A percentile compares a stretch with the other conserved stretches of the same genome.
Conservation (phyloP, 2,888 invertebrate species). For the Drosophila merina region DNA sequence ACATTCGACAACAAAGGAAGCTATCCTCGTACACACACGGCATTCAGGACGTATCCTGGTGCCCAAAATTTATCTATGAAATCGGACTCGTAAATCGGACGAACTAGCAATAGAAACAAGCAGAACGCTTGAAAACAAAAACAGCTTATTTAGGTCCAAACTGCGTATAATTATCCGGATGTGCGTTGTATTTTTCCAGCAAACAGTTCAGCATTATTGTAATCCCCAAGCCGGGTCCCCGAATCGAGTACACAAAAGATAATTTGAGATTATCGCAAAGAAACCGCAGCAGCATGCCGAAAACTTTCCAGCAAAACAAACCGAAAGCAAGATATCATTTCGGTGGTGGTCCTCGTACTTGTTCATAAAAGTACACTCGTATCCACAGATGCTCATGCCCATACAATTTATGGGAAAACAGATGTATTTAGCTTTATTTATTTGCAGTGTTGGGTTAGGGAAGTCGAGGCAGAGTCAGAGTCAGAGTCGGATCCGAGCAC, state of each 20-base stretch:
- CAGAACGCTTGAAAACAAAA: conserved; percentile 4
- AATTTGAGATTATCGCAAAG: conserved; percentile 43
- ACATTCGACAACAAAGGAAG: conserved; percentile 34
- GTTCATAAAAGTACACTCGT: conserved; percentile 40
- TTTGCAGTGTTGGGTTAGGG: conserved; percentile 34
- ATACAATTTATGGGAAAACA: conserved; percentile 76
- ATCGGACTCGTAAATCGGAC: conserved; percentile 17
- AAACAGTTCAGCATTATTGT: conserved; percentile 29
- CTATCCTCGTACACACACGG: not conserved
- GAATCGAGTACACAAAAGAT: conserved; percentile 26
- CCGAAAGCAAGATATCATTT: conserved; percentile 44
- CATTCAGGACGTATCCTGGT: not conserved
- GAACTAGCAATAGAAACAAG: conserved; percentile 2
- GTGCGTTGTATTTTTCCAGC: conserved; percentile 10
- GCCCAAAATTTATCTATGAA: conserved; percentile 27
- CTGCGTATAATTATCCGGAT: conserved; percentile 23
- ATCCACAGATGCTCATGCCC: conserved; percentile 43
- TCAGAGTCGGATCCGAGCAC: not conserved
- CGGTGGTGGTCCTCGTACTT: conserved; percentile 24
- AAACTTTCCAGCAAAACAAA: conserved; percentile 33
- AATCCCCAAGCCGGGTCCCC: conserved; percentile 10
- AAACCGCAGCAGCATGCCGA: conserved; percentile 35
- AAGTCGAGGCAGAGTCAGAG: not conserved
- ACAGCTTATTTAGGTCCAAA: not conserved
- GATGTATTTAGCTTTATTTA: conserved; percentile 77